Percentiles rank a stretch among this genome's conserved stretches.
These are phyloP conservation scores for Haplochromis vanheusdeni DNA, from an alignment of 2,113 vertebrate genomes.

Conservation along the genomic window DNA sequence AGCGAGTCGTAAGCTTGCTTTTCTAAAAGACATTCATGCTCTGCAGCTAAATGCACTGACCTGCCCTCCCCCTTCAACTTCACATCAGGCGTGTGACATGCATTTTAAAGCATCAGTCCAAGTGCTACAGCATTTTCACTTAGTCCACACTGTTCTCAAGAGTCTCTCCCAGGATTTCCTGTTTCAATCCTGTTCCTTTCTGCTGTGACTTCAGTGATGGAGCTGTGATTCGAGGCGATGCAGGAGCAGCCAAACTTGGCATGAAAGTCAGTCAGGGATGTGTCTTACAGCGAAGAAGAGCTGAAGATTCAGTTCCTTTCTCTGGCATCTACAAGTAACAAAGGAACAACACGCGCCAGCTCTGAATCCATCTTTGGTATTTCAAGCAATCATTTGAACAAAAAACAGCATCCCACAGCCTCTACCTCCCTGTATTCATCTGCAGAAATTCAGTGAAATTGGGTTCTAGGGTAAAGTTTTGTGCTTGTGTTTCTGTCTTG, in stretches of 20 bases:
- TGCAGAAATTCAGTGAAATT: not conserved
- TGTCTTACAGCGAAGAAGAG: slow-evolving; percentile 3
- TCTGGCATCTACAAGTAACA: not conserved
- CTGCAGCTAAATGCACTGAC: not conserved
- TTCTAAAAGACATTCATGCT: not conserved
- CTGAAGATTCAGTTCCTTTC: slow-evolving; percentile 1
- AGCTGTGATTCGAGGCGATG: not conserved
- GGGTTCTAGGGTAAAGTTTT: slow-evolving; percentile 5
- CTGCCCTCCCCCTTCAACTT: not conserved
- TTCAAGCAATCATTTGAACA: slow-evolving; percentile 11
- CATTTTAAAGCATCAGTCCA: slow-evolving; percentile 9
- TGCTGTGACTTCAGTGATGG: not conserved
- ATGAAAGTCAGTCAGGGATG: slow-evolving; percentile 25
- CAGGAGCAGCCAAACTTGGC: not conserved
- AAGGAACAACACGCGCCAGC: not conserved
- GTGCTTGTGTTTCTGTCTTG: not conserved
- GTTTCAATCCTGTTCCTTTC: not conserved
- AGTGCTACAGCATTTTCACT: slow-evolving; percentile 9
- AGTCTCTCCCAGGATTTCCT: slow-evolving; percentile 3
- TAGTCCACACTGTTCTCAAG: not conserved
- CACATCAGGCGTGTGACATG: not conserved
- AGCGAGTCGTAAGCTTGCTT: not conserved
- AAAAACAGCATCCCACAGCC: not conserved
- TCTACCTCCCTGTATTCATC: not conserved
- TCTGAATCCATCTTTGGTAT: not conserved